Conservation (phyloP, 1,140 invertebrate genomes). For the Temnothorax curvispinosus region DNA sequence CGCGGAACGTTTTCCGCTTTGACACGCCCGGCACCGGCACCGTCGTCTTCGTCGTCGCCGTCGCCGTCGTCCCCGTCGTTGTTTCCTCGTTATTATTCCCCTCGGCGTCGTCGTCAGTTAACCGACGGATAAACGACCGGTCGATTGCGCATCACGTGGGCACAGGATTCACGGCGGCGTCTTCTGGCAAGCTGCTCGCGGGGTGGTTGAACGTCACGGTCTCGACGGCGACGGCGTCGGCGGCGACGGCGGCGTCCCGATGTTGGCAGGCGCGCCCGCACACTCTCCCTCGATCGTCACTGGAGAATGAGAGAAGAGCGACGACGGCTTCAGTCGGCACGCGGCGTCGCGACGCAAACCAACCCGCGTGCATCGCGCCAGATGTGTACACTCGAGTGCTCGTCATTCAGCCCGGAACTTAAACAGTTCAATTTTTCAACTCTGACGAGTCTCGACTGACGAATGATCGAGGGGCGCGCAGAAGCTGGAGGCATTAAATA, state of each 20-base stretch:
- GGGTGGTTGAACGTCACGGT: neutral
- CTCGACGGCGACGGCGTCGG: neutral
- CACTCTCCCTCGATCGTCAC: conserved; percentile 58
- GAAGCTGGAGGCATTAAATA: neutral
- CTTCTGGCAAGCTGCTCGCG: neutral
- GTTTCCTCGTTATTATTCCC: neutral
- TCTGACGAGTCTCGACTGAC: neutral
- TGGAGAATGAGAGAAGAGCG: conserved; percentile 38
- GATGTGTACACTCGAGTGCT: neutral
- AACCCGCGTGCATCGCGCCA: conserved; percentile 20
- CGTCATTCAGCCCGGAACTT: neutral
- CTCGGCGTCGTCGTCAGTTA: neutral
- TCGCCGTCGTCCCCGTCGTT: neutral
- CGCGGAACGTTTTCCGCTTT: conserved; percentile 44
- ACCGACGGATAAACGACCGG: neutral
- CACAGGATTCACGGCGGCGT: conserved; percentile 63
- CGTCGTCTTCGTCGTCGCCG: neutral
- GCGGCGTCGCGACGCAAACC: conserved; percentile 77
- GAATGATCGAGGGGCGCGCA: neutral
- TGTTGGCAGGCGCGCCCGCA: conserved; percentile 63
- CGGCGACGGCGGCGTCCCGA: conserved; percentile 26
- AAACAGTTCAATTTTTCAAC: neutral
- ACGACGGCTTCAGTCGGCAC: conserved; percentile 78
- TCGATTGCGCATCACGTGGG: conserved; percentile 78
- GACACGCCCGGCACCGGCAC: conserved; percentile 30